Percentiles rank a stretch among this genome's conserved stretches.
Evolutionary conservation across 2,888 invertebrate genomes (phyloP).

Genomic region (Idaea biselata): DNA sequence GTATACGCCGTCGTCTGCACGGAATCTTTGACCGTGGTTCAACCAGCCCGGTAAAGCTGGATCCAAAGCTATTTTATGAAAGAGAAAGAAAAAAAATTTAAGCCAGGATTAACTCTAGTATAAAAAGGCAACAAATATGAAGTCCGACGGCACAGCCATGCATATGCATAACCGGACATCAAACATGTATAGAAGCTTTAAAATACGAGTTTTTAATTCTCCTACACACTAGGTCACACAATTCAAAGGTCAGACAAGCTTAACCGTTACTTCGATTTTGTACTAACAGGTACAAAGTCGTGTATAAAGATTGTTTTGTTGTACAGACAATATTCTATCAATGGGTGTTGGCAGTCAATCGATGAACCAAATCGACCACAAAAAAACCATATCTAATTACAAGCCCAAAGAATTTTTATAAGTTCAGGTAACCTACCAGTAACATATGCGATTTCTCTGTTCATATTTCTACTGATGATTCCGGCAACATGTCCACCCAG

Average conservation of each 20-base stretch:
- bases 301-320: no score
- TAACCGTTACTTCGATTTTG: no score
- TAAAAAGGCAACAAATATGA: no score
- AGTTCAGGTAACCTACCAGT: conserved; percentile 31
- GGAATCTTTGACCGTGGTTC: background rate
- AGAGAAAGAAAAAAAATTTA: background rate
- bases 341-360: background rate
- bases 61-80: background rate
- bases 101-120: background rate
- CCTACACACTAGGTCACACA: no score
- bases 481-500: conserved; percentile 42
- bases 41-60: background rate
- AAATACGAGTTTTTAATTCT: no score
- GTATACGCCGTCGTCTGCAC: background rate
- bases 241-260: no score
- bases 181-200: no score
- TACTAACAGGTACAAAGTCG: no score
- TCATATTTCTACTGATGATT: conserved; percentile 36
- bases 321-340: no score
- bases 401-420: background rate
- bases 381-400: background rate
- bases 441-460: conserved; percentile 36
- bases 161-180: no score
- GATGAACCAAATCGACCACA: background rate
- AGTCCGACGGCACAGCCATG: no score